Evolutionary conservation across 2,113 vertebrate genomes (phyloP), one percentile per base, ranked within the genome.

Genomic region (Microcebus tavaratra): DNA sequence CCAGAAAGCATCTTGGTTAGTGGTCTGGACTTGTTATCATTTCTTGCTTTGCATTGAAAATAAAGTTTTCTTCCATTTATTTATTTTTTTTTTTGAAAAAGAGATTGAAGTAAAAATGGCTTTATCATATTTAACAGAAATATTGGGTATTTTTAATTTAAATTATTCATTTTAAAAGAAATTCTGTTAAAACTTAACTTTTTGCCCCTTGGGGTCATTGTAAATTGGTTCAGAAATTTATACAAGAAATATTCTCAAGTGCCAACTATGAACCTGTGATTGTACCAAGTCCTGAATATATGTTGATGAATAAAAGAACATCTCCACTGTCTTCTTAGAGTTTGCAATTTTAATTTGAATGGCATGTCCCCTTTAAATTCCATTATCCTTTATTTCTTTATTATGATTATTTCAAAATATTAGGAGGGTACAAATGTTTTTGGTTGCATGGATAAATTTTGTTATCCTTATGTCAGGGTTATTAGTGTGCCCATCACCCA

Each of bases 211-310:
- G 25, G 0, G 21, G 50, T 94, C 59, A 68, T 36, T 39, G 42
- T 68, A 27, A 63, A 72, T 23, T 1, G 7, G 21, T 36, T 59
- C 36, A 36, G 21, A 45, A 8, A 27, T 45, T 31, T 67, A 29
- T 17, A 8, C 5, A 31, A 45, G 70, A 65, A 25, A 61, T n/a
- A 72, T 6, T 68, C 10, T 10, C 78, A 25, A 31, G 79, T 3
- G 10, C 6, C 53, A 12, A 25, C 10, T 2, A 9, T 1, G 2
- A 4, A 1, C 13, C 17, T 18, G 17, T 6, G 50, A 20, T 13
- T 0, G 21, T 42, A 3, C 8, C 42, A 55, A 67, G 29, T 50
- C 48, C 23, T 8, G 20, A n/a, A 39, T 27, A 45, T 6, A 15
- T 15, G 27, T 10, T 0, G 0, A 11, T 11, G 61, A 90, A 57